Base-by-base conservation (phyloP, 2,113 vertebrate genomes). In the Acrocephalus arundinaceus region DNA sequence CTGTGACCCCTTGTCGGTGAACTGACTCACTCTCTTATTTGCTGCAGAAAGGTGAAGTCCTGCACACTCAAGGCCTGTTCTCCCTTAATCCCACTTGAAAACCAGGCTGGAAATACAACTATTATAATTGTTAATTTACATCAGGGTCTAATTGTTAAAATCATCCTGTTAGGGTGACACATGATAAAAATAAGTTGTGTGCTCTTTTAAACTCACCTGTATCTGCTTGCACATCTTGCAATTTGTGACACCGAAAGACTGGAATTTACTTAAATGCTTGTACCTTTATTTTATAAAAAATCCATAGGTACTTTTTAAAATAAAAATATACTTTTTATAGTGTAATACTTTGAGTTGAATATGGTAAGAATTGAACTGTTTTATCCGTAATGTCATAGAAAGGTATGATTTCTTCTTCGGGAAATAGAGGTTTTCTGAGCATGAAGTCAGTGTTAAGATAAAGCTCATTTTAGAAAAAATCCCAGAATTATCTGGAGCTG, bases 261-360 rank as follows among this genome's bases (percentile, higher is more conserved):
- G 65, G 80, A 67, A 90, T 92, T 93, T 95, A 72, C 52, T 81
- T 78, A 88, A 94, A 28, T 75, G 41, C 52, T 81, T 57, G 9
- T 65, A 52, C 30, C 27, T 93, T 78, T 33, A n/a, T 92, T 94
- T 94, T 92, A 78, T 90, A 88, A 78, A 78, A 92, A 90, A 61
- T 75, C 83, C 23, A 61, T 68, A 68, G 52, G 18, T 74, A 78
- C 30, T 81, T 94, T 88, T 81, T 1, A 83, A 93, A 93, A 75
- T 52, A 35, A 93, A 84, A 85, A 74, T 68, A 37, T 72, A 78
- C 22, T 84, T 94, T 92, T 90, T 79, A 71, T 75, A 72, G 80
- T 28, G 31, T 71, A 84, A 68, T 91, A 87, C 89, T 91, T 86
- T 90, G 68, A 90, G 14, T 30, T 22, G 15, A 61, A 30, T 54